Evolutionary conservation across 2,113 vertebrate genomes (phyloP), one percentile per base, ranked within the genome.

Genomic region (Campylomormyrus numenius): DNA sequence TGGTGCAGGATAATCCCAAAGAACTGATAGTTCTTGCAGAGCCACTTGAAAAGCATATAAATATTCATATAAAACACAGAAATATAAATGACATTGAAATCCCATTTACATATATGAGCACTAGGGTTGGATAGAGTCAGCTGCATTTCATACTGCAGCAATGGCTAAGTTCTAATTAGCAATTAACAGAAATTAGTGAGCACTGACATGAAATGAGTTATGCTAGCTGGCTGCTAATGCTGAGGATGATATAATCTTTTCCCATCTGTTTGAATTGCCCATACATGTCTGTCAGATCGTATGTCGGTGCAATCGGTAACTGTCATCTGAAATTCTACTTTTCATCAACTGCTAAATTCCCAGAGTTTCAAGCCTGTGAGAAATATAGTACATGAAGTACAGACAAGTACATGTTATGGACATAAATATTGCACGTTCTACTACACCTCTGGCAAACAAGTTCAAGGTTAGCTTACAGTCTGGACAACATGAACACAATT

Each of bases 101-200:
- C 35, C 74, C 13, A 80, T 80, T 85, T 85, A 85, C 39, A 85
- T 85, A 85, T 85, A n/a, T 24, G 45, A 42, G 83, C 42, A n/a
- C 83, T 24, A n/a, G 8, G 4, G 9, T 48, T 85, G 46, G 83
- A 46, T 21, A 24, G 39, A 48, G 42, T 85, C 45, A 85, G 83
- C 42, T 85, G 21, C 45, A 85, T 85, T 85, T 48, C 83, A 24
- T 85, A 85, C 45, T 85, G 45, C 19, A 46, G 39, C 42, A 48
- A 48, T 85, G 83, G 39, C 83, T n/a, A 85, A 85, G 42, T 45
- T 48, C 83, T 85, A 85, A 85, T 85, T 85, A 48, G 39, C 45
- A 85, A 85, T 85, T 85, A 45, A 5, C 24, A 48, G 45, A 48
- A 85, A 85, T 85, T 48, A 48, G 45, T 46, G 83, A 85, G 45